A percentile compares a stretch with the other conserved stretches of the same genome.
Conservation (phyloP, 1,140 invertebrate species). For the Drosophila bifasciata region DNA sequence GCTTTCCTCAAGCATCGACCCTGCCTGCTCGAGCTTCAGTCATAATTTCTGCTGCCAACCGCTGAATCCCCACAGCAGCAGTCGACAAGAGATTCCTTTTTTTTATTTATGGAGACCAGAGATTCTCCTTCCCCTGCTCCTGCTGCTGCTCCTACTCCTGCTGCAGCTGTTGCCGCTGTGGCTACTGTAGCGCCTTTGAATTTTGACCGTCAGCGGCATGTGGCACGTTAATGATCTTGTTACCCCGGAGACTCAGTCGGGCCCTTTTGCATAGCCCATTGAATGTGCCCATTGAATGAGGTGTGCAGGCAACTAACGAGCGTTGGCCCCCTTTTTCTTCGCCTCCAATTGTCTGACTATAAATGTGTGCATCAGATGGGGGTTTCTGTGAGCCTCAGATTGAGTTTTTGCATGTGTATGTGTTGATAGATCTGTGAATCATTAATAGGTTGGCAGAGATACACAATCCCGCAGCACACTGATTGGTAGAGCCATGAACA, state of each 20-base stretch:
- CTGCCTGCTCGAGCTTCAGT: constrained; percentile 46
- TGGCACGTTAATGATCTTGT: constrained; percentile 79
- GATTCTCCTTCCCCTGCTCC: constrained; percentile 26
- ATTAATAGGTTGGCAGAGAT: constrained; percentile 1
- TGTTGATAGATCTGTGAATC: constrained; percentile 7
- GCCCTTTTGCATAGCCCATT: constrained; percentile 59
- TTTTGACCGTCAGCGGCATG: constrained; percentile 61
- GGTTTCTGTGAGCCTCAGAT: too few relatives aligned
- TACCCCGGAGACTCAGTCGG: constrained; percentile 53
- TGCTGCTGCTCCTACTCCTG: constrained; percentile 8
- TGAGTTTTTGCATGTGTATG: too few relatives aligned
- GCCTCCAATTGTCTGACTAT: constrained; percentile 4
- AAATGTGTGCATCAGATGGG: neutral
- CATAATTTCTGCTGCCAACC: constrained; percentile 72
- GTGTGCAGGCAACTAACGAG: constrained; percentile 60
- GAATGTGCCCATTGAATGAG: constrained; percentile 25
- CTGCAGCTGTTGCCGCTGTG: constrained; percentile 8
- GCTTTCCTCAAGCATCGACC: constrained; percentile 53
- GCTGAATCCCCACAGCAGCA: constrained; percentile 19
- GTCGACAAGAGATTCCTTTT: constrained; percentile 46
- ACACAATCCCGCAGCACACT: too few relatives aligned
- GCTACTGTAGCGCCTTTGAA: constrained; percentile 42
- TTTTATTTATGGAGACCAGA: constrained; percentile 68
- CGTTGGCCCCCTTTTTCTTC: constrained; percentile 3
- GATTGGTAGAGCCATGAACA: too few relatives aligned